Conservation (phyloP, 2,113 vertebrate species). For the Carassius carassius region DNA sequence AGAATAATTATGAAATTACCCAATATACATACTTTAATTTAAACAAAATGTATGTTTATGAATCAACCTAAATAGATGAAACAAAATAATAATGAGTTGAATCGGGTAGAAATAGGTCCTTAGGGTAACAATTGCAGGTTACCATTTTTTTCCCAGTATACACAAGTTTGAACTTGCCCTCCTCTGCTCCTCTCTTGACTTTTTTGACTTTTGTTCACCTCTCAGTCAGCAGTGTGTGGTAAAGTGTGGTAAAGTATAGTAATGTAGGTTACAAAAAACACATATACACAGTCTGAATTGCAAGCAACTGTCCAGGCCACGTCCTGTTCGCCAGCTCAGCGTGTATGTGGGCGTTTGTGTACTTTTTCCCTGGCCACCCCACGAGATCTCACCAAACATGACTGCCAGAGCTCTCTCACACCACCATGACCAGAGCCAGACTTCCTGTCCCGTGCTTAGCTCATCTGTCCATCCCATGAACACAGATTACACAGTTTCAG, state of each 20-base stretch:
- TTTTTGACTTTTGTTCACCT: neutral
- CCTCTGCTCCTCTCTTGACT: neutral
- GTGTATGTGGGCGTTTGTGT: slow-evolving; percentile 52
- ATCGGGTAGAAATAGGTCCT: no score
- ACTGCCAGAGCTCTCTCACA: slow-evolving; percentile 48
- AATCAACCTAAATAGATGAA: neutral
- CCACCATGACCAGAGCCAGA: slow-evolving; percentile 14
- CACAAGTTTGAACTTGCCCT: neutral
- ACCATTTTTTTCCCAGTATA: neutral
- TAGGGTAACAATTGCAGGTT: no score
- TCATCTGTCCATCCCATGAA: slow-evolving; percentile 5
- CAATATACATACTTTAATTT: no score
- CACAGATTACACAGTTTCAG: neutral
- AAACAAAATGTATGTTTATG: no score
- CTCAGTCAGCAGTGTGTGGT: slow-evolving; percentile 48
- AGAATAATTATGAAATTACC: neutral
- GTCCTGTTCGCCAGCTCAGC: slow-evolving; percentile 67
- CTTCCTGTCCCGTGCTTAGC: neutral
- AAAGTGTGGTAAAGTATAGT: slow-evolving; percentile 60
- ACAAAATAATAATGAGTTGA: no score
- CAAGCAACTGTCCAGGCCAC: slow-evolving; percentile 70
- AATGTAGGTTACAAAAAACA: slow-evolving; percentile 68
- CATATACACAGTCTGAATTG: slow-evolving; percentile 69
- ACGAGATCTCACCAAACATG: slow-evolving; percentile 47
- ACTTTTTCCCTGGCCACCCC: slow-evolving; percentile 55